Evolutionary conservation across 2,797 vertebrate species (phyloP), one percentile per base, ranked within the genome.

Genomic region (Silurus aristotelis): DNA sequence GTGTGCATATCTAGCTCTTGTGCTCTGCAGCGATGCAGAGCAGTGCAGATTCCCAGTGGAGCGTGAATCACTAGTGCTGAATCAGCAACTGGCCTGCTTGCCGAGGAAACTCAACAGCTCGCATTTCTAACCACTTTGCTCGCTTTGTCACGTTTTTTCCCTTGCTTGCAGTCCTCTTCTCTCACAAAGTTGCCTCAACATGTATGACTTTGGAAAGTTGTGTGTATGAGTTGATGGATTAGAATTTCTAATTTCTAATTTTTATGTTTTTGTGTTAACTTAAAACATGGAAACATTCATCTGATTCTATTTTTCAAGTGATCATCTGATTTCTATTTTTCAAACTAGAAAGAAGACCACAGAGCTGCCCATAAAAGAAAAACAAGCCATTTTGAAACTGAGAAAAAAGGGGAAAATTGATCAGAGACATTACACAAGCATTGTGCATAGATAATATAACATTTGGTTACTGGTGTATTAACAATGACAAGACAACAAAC

Each of bases 11-110:
- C 75, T 85, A 55, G 81, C 81, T 67, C 48, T 75, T 79, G 55
- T 83, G 68, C 67, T 80, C 64, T 75, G 73, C 63, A 84, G 82
- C 82, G 22, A 20, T 80, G 43, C 78, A 25, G 80, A 75, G 85
- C 61, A 80, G 70, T 31, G 48, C 81, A 85, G 85, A 84, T 84
- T 83, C 85, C 84, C 84, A 85, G 85, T 82, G 72, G 82, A 89
- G 87, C 38, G 78, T 89, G 84, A 88, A 88, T 89, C 85, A 87
- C 85, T 88, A 81, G 20, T 85, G 84, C 87, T 89, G 87, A 89
- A 84, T 89, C 85, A 89, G 89, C 89, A 87, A 72, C 84, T 80
- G 89, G 70, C 46, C 68, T 63, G 87, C 82, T 86, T 87, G 82
- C 82, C 20, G 71, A 85, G 85, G 84, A 89, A 88, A 89, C 83